phyloP scores from a whole-genome alignment of 2,797 vertebrate species.

The Chelonia mydas region DNA sequence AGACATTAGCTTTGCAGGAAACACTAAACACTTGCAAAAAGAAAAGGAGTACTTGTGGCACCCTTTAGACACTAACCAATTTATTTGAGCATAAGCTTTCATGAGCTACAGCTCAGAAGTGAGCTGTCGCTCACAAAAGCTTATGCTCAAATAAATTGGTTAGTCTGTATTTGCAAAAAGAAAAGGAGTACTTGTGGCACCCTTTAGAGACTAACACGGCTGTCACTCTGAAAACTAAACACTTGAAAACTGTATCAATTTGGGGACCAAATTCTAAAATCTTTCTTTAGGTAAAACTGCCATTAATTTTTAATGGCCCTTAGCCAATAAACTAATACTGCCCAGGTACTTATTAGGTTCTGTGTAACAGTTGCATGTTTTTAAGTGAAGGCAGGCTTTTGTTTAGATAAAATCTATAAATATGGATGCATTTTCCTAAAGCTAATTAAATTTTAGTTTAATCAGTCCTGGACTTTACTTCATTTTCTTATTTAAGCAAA shows the following conservation, averaged over 20 bases:
- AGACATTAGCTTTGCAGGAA: conserved; percentile 35
- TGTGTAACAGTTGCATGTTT: not conserved
- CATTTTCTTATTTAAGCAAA: conserved; percentile 53
- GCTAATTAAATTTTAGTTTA: conserved; percentile 50
- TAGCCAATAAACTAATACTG: conserved; percentile 3
- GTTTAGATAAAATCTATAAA: not conserved
- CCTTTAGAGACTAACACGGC: no score
- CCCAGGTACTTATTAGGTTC: conserved; percentile 34
- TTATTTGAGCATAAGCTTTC: no score
- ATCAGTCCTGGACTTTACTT: conserved; percentile 23
- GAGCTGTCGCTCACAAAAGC: no score
- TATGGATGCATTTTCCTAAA: conserved; percentile 41
- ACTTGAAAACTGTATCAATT: conserved; percentile 51
- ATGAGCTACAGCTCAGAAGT: no score
- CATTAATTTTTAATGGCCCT: not conserved
- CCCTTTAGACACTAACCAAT: no score
- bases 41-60: no score
- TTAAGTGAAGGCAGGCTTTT: conserved; percentile 7
- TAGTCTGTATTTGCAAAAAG: no score
- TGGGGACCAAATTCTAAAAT: conserved; percentile 46
- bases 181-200: no score
- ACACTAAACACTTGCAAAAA: conserved; percentile 58
- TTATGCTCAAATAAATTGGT: no score
- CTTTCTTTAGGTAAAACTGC: conserved; percentile 43
- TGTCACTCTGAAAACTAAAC: no score